Conservation (phyloP, 2,797 vertebrate species). For the Epinephelus coioides region DNA sequence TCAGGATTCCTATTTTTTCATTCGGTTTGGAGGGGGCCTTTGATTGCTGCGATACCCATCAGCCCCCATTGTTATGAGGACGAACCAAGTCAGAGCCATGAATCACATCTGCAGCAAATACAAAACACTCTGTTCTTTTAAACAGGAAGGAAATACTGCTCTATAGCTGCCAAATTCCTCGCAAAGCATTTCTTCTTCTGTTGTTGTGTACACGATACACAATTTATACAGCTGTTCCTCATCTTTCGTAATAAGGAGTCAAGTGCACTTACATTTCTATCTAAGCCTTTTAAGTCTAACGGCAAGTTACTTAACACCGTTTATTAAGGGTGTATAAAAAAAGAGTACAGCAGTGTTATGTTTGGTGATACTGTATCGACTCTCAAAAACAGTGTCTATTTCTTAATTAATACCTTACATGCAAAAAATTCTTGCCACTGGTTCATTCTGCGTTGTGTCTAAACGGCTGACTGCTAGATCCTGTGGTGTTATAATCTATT, state of each 20-base stretch:
- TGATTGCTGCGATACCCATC: not conserved
- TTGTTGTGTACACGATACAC: too few relatives aligned
- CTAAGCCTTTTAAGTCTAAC: not conserved
- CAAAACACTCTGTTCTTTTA: not conserved
- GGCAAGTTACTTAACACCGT: not conserved
- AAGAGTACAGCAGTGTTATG: too few relatives aligned
- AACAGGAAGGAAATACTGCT: not conserved
- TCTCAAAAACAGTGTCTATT: too few relatives aligned
- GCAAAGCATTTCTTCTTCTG: constrained; percentile 1
- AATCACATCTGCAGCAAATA: not conserved
- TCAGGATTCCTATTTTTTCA: not conserved
- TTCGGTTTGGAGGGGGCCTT: not conserved
- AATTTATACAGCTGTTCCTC: not conserved
- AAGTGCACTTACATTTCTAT: not conserved
- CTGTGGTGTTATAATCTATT: too few relatives aligned
- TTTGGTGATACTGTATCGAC: too few relatives aligned
- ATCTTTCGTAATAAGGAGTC: not conserved
- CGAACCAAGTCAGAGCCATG: not conserved
- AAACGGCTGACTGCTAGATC: too few relatives aligned
- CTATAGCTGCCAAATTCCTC: constrained; percentile 6
- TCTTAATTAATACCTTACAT: too few relatives aligned
- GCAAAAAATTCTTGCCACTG: too few relatives aligned
- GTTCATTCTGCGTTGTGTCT: too few relatives aligned
- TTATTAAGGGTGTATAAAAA: not conserved
- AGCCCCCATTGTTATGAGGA: not conserved